phyloP scores from a whole-genome alignment of 2,888 invertebrate species.

The Sarcophaga caerulescens region DNA sequence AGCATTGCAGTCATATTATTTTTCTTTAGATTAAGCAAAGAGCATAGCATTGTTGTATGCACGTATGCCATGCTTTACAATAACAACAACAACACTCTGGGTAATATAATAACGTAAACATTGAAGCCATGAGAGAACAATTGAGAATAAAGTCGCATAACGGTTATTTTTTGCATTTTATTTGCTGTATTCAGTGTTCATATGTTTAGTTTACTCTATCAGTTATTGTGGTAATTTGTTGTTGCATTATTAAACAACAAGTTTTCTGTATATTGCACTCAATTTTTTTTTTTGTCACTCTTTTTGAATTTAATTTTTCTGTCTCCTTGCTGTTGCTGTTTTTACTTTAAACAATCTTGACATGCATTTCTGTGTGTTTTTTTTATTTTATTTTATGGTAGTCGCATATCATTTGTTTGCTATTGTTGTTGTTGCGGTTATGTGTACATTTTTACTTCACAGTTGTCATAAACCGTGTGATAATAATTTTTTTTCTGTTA shows the following conservation, averaged over 20 bases:
- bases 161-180: not conserved
- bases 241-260: slow-evolving; percentile 15
- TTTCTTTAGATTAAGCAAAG: not conserved
- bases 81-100: not conserved
- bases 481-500: slow-evolving; percentile 15
- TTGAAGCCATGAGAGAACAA: not conserved
- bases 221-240: not conserved
- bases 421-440: not conserved
- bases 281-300: slow-evolving; percentile 3
- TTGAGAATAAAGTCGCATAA: not conserved
- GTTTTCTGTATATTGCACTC: slow-evolving; percentile 34
- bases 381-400: no score
- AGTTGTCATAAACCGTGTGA: slow-evolving; percentile 44
- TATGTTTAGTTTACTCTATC: not conserved
- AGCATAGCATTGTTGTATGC: not conserved
- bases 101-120: not conserved
- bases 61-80: not conserved
- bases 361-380: slow-evolving; percentile 24
- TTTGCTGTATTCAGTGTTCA: not conserved
- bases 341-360: slow-evolving; percentile 26
- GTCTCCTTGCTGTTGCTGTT: slow-evolving; percentile 5
- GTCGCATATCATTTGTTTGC: not conserved
- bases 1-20: not conserved
- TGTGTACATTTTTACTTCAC: not conserved
- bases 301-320: slow-evolving; percentile 14